Base-by-base conservation (phyloP, 2,888 invertebrate genomes). In the Drosophila infuscata region DNA sequence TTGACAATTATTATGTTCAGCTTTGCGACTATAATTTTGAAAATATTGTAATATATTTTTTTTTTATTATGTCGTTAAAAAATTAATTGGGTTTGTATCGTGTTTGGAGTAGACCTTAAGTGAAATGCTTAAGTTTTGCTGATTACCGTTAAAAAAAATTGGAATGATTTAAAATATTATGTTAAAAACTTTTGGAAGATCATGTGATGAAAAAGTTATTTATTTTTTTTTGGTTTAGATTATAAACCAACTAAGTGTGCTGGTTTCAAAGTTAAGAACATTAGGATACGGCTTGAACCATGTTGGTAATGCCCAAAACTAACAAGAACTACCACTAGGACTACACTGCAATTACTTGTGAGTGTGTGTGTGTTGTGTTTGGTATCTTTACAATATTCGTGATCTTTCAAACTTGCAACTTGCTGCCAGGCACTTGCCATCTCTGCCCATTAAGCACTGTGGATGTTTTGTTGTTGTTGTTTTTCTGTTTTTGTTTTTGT, bases 371-470 rank as follows among this genome's bases (percentile, higher is more conserved):
- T 46, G 25, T 25, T 51, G 30, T 51, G 51, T 32, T 30, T 46
- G 61, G 41, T 51, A 43, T 71, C 54, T 63, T 29, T 46, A 36
- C 32, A 46, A n/a, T 56, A 38, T 49, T 72, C 56, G 56, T 57
- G 70, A 71, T 73, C 52, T 38, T 57, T 54, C 54, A 51, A 61
- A 30, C 56, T 38, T 72, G 36, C 51, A 72, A 61, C 41, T 25
- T 46, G 43, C 73, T 46, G 63, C 51, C 63, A 46, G 49, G 56
- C 68, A 56, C 41, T 70, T 71, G 61, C 65, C 71, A 61, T n/a
- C 54, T 57, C 25, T 53, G 35, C 25, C 53, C 36, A 54, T 54
- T 54, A 54, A 29, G 6, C n/a, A 36, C 36, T 29, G 35, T n/a
- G 17, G 25, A 8, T 32, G 32, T 25, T 25, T 25, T 25, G 20